Conservation (phyloP, 2,888 invertebrate species). For the Hoplodrina ambigua region DNA sequence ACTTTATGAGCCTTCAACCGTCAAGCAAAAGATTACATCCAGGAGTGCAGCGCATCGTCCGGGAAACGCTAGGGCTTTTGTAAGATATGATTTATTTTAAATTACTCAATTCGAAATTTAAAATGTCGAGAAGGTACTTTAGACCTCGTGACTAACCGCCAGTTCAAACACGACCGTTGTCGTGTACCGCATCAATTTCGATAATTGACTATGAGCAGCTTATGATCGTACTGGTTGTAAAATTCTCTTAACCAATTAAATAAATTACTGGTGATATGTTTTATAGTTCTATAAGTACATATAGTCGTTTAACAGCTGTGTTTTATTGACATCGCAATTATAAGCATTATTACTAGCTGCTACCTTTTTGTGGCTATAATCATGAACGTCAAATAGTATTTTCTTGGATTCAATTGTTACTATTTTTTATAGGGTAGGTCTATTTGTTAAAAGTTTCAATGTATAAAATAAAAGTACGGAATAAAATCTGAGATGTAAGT, state of each 20-base stretch:
- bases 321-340: conserved; percentile 22
- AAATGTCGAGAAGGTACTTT: conserved; percentile 3
- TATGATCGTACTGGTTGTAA: conserved; percentile 44
- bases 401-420: background rate
- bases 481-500: background rate
- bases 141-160: conserved; percentile 5
- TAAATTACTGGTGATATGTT: conserved; percentile 43
- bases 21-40: too few relatives aligned
- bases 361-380: conserved; percentile 5
- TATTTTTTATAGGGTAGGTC: too few relatives aligned
- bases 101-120: conserved; percentile 10
- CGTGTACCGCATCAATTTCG: conserved; percentile 37
- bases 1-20: background rate
- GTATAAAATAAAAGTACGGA: too few relatives aligned
- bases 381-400: background rate
- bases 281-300: conserved; percentile 33
- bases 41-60: too few relatives aligned
- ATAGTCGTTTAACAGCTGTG: conserved; percentile 24
- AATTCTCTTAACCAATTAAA: conserved; percentile 51
- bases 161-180: background rate
- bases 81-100: background rate
- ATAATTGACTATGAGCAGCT: conserved; percentile 43
- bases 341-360: background rate
- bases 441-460: too few relatives aligned
- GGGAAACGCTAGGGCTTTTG: too few relatives aligned